Percentiles rank a stretch among this genome's conserved stretches.
These are phyloP conservation scores for Rhabditophanes sp. DNA, from an alignment of 2,888 invertebrate genomes.

Conservation along the genomic window DNA sequence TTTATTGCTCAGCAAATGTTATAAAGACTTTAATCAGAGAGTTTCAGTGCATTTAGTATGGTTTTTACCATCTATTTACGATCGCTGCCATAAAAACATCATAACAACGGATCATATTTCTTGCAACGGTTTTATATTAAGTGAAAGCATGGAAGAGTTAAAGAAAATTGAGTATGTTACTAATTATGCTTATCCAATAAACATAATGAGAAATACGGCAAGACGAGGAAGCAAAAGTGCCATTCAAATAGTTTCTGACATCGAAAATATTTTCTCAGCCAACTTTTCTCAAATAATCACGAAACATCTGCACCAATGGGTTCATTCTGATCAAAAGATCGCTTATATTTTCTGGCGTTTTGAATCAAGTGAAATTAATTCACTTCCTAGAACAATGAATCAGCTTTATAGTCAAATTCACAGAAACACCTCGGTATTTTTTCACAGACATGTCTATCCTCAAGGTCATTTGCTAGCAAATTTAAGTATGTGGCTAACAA, in stretches of 20 bases:
- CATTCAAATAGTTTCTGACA: conserved; percentile 14
- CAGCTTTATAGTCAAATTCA: no score
- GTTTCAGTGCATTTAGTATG: conserved; percentile 14
- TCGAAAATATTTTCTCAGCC: conserved; percentile 14
- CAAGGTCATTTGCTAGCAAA: conserved; percentile 10
- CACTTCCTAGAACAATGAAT: no score
- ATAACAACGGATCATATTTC: neutral
- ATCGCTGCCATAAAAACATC: neutral
- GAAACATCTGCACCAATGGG: no score
- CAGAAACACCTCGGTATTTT: no score
- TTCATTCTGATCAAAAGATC: no score
- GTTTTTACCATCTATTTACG: conserved; percentile 3
- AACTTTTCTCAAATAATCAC: conserved; percentile 9
- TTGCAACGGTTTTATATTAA: no score
- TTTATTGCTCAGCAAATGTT: conserved; percentile 8
- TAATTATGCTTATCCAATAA: conserved; percentile 10
- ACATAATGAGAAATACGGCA: conserved; percentile 11
- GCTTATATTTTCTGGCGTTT: no score
- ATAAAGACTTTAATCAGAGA: conserved; percentile 7
- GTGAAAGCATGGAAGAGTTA: no score
- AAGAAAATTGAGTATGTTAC: conserved; percentile 2
- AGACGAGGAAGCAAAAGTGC: conserved; percentile 10
- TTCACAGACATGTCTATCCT: conserved; percentile 10
- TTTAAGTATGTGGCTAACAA: conserved; percentile 11
- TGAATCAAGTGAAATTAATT: no score